Conservation (phyloP, 2,797 vertebrate species). For the Ciconia nigra region DNA sequence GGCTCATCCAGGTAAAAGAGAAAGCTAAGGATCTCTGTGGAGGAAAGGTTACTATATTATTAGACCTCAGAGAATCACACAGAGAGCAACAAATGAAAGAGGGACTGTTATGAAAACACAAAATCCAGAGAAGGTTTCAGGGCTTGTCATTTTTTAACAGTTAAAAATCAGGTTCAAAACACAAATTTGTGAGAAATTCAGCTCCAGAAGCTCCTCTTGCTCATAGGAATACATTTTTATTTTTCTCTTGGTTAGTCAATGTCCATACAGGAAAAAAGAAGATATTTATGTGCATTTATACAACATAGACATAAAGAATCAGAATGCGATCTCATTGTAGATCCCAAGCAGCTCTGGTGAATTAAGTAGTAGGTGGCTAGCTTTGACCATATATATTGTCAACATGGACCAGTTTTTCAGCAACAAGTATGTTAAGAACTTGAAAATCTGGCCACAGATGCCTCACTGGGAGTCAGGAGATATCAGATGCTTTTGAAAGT, state of each 20-base stretch:
- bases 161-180: background rate
- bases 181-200: background rate
- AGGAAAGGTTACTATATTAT: background rate
- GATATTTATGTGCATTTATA: background rate
- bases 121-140: background rate
- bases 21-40: background rate
- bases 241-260: background rate
- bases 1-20: background rate
- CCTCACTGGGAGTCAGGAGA: background rate
- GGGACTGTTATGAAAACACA: background rate
- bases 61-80: background rate
- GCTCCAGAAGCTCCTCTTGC: background rate
- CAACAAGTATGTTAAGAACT: background rate
- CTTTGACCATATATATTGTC: background rate
- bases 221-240: background rate
- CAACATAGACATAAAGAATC: background rate
- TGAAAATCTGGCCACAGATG: conserved; percentile 22
- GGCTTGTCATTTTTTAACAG: background rate
- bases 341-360: background rate
- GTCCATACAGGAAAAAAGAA: background rate
- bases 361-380: background rate
- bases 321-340: background rate
- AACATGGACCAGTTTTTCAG: conserved; percentile 44
- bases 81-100: background rate
- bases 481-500: background rate